Percentiles rank a stretch among this genome's conserved stretches.
Conservation (phyloP, 2,888 invertebrate species). For the Brachyptera putata region DNA sequence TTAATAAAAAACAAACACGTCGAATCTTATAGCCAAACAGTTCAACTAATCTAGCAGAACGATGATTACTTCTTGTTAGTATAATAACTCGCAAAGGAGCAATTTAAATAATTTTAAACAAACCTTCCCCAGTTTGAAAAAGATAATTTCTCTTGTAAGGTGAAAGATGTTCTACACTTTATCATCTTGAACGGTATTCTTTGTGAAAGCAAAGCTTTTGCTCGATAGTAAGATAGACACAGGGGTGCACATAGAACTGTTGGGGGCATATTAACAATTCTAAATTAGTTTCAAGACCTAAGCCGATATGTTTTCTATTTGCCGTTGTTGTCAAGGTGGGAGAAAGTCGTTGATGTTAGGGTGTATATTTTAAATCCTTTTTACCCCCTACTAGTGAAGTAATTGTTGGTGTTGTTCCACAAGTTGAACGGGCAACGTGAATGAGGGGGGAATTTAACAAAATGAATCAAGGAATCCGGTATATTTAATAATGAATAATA, state of each 20-base stretch:
- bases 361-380: slow-evolving; percentile 9
- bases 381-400: slow-evolving; percentile 1
- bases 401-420: slow-evolving; percentile 1
- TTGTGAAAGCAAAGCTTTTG: no score
- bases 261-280: slow-evolving; percentile 32
- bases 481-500: no score
- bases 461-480: no score
- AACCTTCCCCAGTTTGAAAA: not conserved
- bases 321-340: slow-evolving; percentile 12
- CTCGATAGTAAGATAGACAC: no score
- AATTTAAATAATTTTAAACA: slow-evolving; percentile 16
- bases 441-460: not conserved
- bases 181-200: not conserved
- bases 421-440: not conserved
- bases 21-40: not conserved
- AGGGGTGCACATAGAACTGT: no score
- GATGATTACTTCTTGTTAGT: slow-evolving; percentile 16
- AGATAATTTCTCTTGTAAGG: slow-evolving; percentile 11
- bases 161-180: slow-evolving; percentile 11
- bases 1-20: slow-evolving; percentile 17
- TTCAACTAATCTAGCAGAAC: not conserved
- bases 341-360: slow-evolving; percentile 1
- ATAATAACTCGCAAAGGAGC: slow-evolving; percentile 14
- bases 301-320: slow-evolving; percentile 27
- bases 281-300: slow-evolving; percentile 26